Conservation (phyloP, 1,140 invertebrate species). For the Dendroctonus ponderosae region DNA sequence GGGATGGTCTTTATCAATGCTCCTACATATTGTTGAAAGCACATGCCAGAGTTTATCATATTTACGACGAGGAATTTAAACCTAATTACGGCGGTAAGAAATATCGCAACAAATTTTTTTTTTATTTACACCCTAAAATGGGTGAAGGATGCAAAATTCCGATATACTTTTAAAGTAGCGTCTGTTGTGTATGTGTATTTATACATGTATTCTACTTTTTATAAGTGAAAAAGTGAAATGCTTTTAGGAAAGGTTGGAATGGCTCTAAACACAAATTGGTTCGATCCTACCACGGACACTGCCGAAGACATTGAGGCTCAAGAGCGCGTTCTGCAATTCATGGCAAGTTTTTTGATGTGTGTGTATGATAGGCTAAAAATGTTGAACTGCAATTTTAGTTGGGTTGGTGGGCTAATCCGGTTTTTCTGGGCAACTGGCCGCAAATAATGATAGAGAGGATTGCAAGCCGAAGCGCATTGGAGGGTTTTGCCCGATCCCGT, state of each 20-base stretch:
- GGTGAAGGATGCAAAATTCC: background rate
- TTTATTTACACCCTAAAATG: background rate
- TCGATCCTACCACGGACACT: slow-evolving; percentile 26
- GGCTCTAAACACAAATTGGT: slow-evolving; percentile 32
- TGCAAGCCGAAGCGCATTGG: slow-evolving; percentile 56
- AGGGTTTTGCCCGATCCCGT: slow-evolving; percentile 53
- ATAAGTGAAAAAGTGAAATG: too few relatives aligned
- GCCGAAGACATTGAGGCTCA: slow-evolving; percentile 53
- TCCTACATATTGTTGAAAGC: slow-evolving; percentile 41
- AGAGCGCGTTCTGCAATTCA: slow-evolving; percentile 50
- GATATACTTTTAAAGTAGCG: background rate
- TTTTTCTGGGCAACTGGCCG: slow-evolving; percentile 66
- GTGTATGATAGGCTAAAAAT: background rate
- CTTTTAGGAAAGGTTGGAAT: slow-evolving; percentile 33
- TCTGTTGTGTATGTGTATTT: background rate
- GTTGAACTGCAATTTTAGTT: slow-evolving; percentile 5
- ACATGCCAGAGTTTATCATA: slow-evolving; percentile 40
- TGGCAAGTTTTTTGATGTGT: slow-evolving; percentile 41
- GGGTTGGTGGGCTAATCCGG: slow-evolving; percentile 55
- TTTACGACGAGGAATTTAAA: slow-evolving; percentile 43
- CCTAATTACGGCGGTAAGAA: slow-evolving; percentile 35
- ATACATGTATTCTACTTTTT: too few relatives aligned
- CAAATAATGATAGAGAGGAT: slow-evolving; percentile 59
- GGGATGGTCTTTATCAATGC: slow-evolving; percentile 44
- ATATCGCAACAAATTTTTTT: background rate